These are phyloP conservation scores for Pseudonaja textilis DNA, from an alignment of 2,113 vertebrate species.

Conservation along the genomic window DNA sequence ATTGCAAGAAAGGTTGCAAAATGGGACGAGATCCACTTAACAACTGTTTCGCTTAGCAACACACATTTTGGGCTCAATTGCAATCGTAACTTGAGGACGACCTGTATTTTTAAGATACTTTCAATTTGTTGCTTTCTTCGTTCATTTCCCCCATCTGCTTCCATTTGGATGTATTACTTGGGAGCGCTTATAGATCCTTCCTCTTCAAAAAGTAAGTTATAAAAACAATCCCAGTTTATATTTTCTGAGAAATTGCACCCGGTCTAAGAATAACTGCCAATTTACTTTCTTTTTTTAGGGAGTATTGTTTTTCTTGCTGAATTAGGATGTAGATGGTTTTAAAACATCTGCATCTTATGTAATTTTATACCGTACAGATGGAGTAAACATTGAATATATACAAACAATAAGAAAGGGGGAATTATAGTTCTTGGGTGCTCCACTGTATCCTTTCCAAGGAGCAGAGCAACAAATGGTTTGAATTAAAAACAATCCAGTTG, in stretches of 20 bases:
- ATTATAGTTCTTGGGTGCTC: not conserved
- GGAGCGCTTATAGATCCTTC: not conserved
- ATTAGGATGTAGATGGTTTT: not conserved
- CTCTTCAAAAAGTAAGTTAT: not conserved
- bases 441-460: not conserved
- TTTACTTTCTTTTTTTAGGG: not conserved
- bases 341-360: conserved; percentile 17
- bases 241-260: not conserved
- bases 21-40: too few species aligned
- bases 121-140: not conserved
- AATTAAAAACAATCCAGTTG: not conserved
- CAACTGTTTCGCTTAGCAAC: too few species aligned
- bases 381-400: not conserved
- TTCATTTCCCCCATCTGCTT: not conserved
- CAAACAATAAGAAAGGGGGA: not conserved
- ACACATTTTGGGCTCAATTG: too few species aligned
- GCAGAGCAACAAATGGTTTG: not conserved
- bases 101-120: not conserved
- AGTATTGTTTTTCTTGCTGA: not conserved
- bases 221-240: not conserved
- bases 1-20: too few species aligned
- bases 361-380: conserved; percentile 2
- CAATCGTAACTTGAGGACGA: too few species aligned
- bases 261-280: not conserved
- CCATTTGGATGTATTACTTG: not conserved